Conservation (phyloP, 1,140 invertebrate species). For the Rhagoletis zephyria region DNA sequence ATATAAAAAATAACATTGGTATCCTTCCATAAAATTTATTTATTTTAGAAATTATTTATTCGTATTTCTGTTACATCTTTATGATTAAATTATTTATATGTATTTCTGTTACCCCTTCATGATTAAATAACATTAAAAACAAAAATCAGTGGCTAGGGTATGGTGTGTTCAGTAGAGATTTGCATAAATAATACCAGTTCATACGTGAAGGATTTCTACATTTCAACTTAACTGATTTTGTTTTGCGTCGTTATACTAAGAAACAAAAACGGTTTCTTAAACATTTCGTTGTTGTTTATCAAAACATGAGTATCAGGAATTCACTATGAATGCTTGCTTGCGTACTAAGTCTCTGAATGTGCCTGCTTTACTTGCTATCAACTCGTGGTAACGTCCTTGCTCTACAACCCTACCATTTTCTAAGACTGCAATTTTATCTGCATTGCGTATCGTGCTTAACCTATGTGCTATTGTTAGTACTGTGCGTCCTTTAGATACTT, state of each 20-base stretch:
- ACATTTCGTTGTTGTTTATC: not conserved
- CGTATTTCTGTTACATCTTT: too few relatives aligned
- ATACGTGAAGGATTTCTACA: too few relatives aligned
- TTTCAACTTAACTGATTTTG: too few relatives aligned
- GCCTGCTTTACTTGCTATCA: conserved; percentile 77
- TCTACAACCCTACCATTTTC: conserved; percentile 87
- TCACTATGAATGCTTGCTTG: conserved; percentile 78
- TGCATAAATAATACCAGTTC: too few relatives aligned
- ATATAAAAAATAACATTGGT: too few relatives aligned
- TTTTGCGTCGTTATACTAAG: too few relatives aligned
- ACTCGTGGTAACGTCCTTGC: conserved; percentile 83
- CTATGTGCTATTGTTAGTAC: conserved; percentile 94
- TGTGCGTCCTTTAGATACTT: conserved; percentile 87
- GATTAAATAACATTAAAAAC: too few relatives aligned
- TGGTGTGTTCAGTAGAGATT: too few relatives aligned
- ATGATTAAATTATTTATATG: too few relatives aligned
- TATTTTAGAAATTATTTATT: too few relatives aligned
- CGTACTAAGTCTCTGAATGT: conserved; percentile 79
- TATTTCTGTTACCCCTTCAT: too few relatives aligned
- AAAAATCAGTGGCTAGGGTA: not conserved
- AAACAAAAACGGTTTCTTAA: not conserved
- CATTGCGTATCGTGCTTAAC: conserved; percentile 92
- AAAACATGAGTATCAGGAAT: not conserved
- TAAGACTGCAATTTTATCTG: conserved; percentile 91
- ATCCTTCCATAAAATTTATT: too few relatives aligned